Conservation (phyloP, 2,797 vertebrate genomes). For the Spondyliosoma cantharus region DNA sequence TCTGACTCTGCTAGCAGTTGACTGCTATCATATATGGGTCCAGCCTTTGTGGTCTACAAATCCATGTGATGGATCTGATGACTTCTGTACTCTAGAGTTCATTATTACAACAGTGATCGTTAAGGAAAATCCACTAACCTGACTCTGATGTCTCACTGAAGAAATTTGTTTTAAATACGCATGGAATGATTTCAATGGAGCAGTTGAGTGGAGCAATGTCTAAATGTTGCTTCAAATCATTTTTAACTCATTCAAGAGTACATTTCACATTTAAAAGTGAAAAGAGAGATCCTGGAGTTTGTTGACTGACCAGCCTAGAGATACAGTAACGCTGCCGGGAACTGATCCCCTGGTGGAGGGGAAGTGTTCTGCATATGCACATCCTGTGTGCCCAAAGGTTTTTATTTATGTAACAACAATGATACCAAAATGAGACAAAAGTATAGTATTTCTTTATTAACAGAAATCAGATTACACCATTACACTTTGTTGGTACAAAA, state of each 20-base stretch:
- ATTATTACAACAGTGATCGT: neutral
- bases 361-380: too few species aligned
- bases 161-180: neutral
- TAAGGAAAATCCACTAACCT: conserved; percentile 9
- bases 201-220: neutral
- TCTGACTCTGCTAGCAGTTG: conserved; percentile 3
- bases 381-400: neutral
- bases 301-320: neutral
- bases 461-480: neutral
- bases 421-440: neutral
- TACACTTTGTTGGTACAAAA: neutral
- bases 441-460: neutral
- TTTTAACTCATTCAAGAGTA: neutral
- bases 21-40: conserved; percentile 14
- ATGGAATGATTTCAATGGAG: neutral
- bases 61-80: neutral
- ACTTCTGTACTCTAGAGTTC: neutral
- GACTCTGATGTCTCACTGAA: conserved; percentile 1
- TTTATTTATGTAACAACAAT: neutral
- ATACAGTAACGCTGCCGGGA: neutral
- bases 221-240: neutral
- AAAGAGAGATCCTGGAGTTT: neutral
- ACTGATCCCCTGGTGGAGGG: neutral
- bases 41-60: conserved; percentile 15
- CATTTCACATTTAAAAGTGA: neutral